Conservation (phyloP, 2,888 invertebrate genomes). For the Nycteola revayana region DNA sequence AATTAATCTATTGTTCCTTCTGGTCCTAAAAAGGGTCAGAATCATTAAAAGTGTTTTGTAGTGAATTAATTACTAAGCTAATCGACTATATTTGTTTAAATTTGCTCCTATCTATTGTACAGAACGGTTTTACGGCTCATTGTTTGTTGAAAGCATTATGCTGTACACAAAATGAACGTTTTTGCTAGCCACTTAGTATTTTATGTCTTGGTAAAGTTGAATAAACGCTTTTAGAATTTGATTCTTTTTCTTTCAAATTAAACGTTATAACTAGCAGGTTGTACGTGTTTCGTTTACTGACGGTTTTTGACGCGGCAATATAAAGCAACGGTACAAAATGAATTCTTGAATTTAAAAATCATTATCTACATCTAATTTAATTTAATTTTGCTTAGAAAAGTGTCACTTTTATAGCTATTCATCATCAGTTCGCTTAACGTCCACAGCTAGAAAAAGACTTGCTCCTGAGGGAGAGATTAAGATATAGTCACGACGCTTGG, state of each 20-base stretch:
- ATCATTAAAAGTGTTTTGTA: neutral
- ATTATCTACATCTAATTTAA: too few relatives aligned
- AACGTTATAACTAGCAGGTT: slow-evolving; percentile 11
- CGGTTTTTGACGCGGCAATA: neutral
- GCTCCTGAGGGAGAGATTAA: too few relatives aligned
- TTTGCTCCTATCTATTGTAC: slow-evolving; percentile 34
- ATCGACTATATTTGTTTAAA: slow-evolving; percentile 27
- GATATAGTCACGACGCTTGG: too few relatives aligned
- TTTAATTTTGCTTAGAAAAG: too few relatives aligned
- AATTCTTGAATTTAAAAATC: too few relatives aligned
- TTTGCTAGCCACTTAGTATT: slow-evolving; percentile 41
- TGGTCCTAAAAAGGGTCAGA: neutral
- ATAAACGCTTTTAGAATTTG: slow-evolving; percentile 34
- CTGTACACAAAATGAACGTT: slow-evolving; percentile 44
- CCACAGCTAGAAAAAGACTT: too few relatives aligned
- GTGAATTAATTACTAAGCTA: neutral
- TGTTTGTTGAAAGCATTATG: slow-evolving; percentile 42
- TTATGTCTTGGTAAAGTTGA: slow-evolving; percentile 38
- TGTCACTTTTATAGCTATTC: too few relatives aligned
- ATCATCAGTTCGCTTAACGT: too few relatives aligned
- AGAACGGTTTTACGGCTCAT: slow-evolving; percentile 41
- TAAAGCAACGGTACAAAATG: too few relatives aligned
- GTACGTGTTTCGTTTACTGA: slow-evolving; percentile 7
- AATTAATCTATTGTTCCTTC: too few relatives aligned
- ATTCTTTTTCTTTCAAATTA: slow-evolving; percentile 32